Evolutionary conservation across 2,888 invertebrate species (phyloP).

Genomic region (Troilus luridus): DNA sequence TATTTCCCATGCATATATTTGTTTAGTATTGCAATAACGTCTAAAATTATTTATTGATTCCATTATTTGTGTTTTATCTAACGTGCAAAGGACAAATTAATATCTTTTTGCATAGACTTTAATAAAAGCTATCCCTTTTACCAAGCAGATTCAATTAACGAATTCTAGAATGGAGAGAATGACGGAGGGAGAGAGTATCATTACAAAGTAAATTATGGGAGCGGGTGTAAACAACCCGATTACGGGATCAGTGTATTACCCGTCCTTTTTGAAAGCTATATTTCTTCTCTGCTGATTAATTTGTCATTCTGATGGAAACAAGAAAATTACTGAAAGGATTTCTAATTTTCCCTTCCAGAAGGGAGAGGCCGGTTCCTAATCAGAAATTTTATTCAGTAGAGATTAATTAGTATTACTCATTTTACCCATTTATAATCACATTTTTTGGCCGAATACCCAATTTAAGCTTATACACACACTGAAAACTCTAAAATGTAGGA

Average conservation of each 20-base stretch:
- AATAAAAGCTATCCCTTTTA: neutral
- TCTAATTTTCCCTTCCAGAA: neutral
- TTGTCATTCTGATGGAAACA: slow-evolving; percentile 8
- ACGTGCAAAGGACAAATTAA: neutral
- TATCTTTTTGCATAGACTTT: neutral
- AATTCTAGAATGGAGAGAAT: neutral
- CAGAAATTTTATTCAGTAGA: neutral
- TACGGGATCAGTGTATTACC: neutral
- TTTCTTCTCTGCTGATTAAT: slow-evolving; percentile 33
- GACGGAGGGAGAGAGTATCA: neutral
- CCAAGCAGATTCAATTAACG: neutral
- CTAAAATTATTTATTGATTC: neutral
- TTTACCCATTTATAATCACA: too few relatives aligned
- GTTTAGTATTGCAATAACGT: too few relatives aligned
- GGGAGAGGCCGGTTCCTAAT: neutral
- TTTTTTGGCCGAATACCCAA: too few relatives aligned
- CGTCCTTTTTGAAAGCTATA: neutral
- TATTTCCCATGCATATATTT: neutral
- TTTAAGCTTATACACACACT: too few relatives aligned
- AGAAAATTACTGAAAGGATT: neutral
- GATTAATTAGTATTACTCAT: neutral
- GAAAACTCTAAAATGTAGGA: too few relatives aligned
- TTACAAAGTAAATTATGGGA: slow-evolving; percentile 31
- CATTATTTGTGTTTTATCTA: neutral
- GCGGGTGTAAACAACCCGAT: neutral